Base-by-base conservation (phyloP, 2,888 invertebrate genomes). In the Eledone cirrhosa region DNA sequence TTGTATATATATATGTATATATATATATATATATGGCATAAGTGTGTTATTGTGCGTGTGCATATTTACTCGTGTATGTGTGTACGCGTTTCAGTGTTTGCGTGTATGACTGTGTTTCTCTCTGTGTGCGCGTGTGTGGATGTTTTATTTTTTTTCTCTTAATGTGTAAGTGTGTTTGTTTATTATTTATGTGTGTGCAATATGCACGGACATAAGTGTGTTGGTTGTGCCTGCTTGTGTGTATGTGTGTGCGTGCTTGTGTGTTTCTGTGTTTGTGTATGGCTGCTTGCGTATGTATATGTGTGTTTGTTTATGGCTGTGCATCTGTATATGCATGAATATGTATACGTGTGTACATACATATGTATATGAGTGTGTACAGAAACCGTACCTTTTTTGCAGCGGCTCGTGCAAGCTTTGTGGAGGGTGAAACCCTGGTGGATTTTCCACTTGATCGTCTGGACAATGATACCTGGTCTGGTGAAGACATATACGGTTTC, bases 401-500 rank as follows among this genome's bases (percentile, higher is more conserved):
- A 41, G 69, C 69, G 33, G 69, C 69, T 33, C 69, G 69, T 33
- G 69, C 69, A 31, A 69, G 69, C n/a, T 69, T 69, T 69, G 69
- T n/a, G 2, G 69, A 69, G 13, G 69, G 69, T n/a, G 69, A 69
- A 33, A 69, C 69, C 41, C 69, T 33, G 22, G 69, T 69, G 31
- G 69, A 69, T 69, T 69, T 69, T 33, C 69, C 69, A 33, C 69
- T 69, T n/a, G 69, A 69, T 22, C 69, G 69, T 69, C 69, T 31
- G 31, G 69, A 69, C n/a, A 69, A 69, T 33, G 69, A 69, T 69
- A 69, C 69, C 31, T 69, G 69, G n/a, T 69, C 69, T 11, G 69
- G 69, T 33, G 69, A 69, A 33, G 69, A 22, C 69, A 69, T 27
- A 5, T 69, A 69, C 19, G 69, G 69, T 69, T 69, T 69, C 22